Evolutionary conservation across 2,797 vertebrate genomes (phyloP).

Genomic region (Ptychadena robeensis): DNA sequence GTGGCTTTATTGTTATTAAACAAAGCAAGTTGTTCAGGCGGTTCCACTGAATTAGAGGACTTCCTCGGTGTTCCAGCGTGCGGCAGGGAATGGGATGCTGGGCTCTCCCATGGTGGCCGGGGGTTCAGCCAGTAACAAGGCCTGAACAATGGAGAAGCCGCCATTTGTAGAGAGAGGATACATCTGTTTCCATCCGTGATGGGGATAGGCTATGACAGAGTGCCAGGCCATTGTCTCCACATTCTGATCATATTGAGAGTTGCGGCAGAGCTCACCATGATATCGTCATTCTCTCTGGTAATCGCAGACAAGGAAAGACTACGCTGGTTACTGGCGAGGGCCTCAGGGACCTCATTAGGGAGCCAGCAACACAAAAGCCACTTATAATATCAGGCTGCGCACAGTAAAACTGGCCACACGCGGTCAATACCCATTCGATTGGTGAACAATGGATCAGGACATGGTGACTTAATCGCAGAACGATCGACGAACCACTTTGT

Average conservation of each 20-base stretch:
- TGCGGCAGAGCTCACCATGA: not conserved
- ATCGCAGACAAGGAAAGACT: not conserved
- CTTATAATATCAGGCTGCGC: not conserved
- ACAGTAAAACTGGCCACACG: no score
- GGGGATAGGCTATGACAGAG: slow-evolving; percentile 57
- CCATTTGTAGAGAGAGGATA: slow-evolving; percentile 64
- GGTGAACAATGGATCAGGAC: no score
- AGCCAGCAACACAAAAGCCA: not conserved
- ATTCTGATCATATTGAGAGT: not conserved
- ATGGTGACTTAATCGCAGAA: no score
- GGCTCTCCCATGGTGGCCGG: slow-evolving; percentile 21
- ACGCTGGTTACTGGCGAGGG: not conserved
- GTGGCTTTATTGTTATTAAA: slow-evolving; percentile 37
- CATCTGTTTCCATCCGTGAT: slow-evolving; percentile 71
- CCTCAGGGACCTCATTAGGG: not conserved
- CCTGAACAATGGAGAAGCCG: slow-evolving; percentile 66
- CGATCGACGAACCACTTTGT: no score
- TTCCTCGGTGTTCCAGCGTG: slow-evolving; percentile 17
- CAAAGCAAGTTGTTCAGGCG: slow-evolving; percentile 35
- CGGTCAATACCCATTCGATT: no score
- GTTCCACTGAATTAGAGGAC: slow-evolving; percentile 1
- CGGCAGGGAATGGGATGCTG: not conserved
- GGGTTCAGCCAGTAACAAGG: slow-evolving; percentile 55
- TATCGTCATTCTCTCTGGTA: not conserved
- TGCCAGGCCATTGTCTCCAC: slow-evolving; percentile 64